These are phyloP conservation scores for Mesorhabditis belari DNA, from an alignment of 2,888 invertebrate species.

Conservation along the genomic window DNA sequence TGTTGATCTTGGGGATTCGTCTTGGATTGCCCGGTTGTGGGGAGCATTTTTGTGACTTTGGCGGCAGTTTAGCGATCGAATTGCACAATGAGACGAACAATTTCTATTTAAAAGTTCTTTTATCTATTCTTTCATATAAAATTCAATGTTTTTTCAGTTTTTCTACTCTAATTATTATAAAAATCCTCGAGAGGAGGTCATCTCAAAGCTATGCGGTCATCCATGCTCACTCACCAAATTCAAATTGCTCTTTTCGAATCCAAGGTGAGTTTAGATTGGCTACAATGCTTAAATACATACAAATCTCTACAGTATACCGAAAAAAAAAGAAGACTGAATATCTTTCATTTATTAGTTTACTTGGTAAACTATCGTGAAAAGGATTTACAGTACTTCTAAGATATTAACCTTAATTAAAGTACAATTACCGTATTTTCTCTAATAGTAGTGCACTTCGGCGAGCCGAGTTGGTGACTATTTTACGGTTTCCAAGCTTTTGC, in stretches of 20 bases:
- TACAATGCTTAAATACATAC: too few species aligned
- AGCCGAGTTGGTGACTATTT: too few species aligned
- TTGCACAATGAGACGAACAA: neutral
- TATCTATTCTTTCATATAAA: neutral
- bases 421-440: too few species aligned
- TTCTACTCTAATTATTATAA: neutral
- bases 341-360: too few species aligned
- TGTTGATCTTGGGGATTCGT: neutral
- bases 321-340: too few species aligned
- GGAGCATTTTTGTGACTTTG: neutral
- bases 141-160: neutral
- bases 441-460: too few species aligned
- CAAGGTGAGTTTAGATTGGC: too few species aligned
- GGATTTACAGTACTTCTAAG: too few species aligned
- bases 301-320: too few species aligned
- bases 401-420: too few species aligned
- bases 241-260: neutral
- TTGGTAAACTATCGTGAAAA: too few species aligned
- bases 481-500: too few species aligned
- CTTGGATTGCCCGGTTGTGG: neutral
- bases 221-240: neutral
- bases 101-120: neutral
- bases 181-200: neutral
- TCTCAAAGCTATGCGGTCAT: neutral
- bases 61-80: neutral